Base-by-base conservation (phyloP, 2,888 invertebrate genomes). In the Adineta ricciae region DNA sequence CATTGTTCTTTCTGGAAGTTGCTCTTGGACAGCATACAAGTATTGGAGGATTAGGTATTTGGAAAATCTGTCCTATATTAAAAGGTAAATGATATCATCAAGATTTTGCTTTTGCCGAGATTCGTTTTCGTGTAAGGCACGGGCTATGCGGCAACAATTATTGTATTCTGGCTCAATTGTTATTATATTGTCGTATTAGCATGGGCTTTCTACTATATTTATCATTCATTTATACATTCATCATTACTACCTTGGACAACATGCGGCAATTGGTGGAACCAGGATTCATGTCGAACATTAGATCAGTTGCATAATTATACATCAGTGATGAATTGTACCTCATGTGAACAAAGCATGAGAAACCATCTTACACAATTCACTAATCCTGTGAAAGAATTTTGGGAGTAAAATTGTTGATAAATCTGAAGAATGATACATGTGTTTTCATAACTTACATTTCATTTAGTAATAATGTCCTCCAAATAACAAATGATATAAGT, bases 401-500 rank as follows among this genome's bases (percentile, higher is more conserved):
- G 87, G 87, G 86, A 86, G 86, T 87, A 86, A 46, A n/a, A n/a
- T n/a, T n/a, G n/a, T n/a, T n/a, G n/a, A n/a, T 83, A 64, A 46
- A n/a, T 0, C 36, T 9, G 1, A 36, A 49, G 14, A 49, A 49
- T 49, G 14, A 14, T 14, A 49, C 8, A 49, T 11, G 49, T 11
- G 8, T 14, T 14, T 49, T 49, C 14, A 49, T 82, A 38, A 36
- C 38, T n/a, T 64, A n/a, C 14, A 21, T 32, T 83, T 86, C 87
- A 90, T 92, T 85, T 91, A 97, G 97, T 90, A 94, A 95, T 86
- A 93, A 96, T 86, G 95, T 96, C 0, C 93, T 98, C 2, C 95
- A 96, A 92, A 96, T 97, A 88, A 95, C 95, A 0, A 92, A 93
- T 9, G 97, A 97, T 36, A 94, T 99, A 83, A 96, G 96, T 86